These are phyloP conservation scores for Pyxicephalus adspersus DNA, from an alignment of 2,113 vertebrate species.

Conservation along the genomic window DNA sequence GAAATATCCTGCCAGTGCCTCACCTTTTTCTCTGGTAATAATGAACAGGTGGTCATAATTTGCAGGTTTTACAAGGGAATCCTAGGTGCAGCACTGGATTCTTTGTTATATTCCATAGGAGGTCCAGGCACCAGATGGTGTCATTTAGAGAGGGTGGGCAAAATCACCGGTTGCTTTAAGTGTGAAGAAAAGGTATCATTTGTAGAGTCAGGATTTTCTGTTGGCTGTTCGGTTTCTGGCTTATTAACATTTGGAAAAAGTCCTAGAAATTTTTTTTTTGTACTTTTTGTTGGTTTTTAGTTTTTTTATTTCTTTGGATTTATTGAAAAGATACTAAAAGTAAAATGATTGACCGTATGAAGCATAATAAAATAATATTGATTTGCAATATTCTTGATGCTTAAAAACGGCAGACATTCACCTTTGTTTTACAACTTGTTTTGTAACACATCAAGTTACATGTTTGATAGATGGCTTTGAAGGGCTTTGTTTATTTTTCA, in stretches of 20 bases:
- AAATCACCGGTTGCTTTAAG: slow-evolving; percentile 42
- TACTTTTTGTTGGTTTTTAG: background rate
- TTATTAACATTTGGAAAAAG: background rate
- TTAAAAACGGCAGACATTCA: no score
- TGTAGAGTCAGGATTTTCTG: background rate
- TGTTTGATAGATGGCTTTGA: no score
- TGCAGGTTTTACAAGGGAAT: slow-evolving; percentile 56
- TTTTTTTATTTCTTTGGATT: no score
- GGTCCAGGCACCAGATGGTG: slow-evolving; percentile 52
- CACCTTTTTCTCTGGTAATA: slow-evolving; percentile 38
- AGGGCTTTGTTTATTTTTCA: no score
- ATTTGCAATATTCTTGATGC: no score
- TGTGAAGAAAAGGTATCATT: slow-evolving; percentile 27
- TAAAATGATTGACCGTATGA: no score
- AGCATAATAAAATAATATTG: no score
- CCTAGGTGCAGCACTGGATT: slow-evolving; percentile 48
- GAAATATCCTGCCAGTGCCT: slow-evolving; percentile 37
- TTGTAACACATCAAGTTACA: no score
- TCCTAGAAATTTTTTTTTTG: background rate
- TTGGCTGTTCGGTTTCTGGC: background rate
- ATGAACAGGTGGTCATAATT: slow-evolving; percentile 57
- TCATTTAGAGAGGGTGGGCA: slow-evolving; percentile 49
- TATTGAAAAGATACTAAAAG: no score
- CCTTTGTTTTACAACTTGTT: no score
- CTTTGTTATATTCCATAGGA: slow-evolving; percentile 58